These are phyloP conservation scores for Varroa destructor DNA, from an alignment of 1,140 invertebrate genomes.

Conservation along the genomic window DNA sequence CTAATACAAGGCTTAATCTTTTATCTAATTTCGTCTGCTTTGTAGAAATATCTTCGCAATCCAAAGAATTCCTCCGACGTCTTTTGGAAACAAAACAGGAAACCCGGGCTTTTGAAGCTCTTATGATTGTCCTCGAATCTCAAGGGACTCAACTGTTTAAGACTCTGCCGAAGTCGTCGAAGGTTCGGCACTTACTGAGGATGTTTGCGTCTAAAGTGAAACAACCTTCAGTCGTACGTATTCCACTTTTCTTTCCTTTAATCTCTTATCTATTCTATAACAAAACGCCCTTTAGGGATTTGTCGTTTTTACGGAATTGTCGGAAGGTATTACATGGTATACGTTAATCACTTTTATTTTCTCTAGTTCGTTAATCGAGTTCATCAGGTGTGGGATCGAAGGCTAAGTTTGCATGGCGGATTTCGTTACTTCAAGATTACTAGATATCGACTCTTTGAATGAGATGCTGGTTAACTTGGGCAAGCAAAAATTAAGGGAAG, in stretches of 20 bases:
- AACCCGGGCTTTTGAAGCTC: constrained; percentile 11
- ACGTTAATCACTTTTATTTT: too few relatives aligned
- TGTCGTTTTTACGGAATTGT: too few relatives aligned
- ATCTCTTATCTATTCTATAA: neutral
- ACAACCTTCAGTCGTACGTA: constrained; percentile 15
- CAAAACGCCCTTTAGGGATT: too few relatives aligned
- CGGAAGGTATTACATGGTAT: too few relatives aligned
- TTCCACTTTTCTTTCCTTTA: neutral
- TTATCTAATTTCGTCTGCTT: neutral
- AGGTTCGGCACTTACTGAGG: neutral
- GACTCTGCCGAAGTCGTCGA: neutral
- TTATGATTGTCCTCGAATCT: constrained; percentile 10
- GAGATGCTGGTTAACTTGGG: too few relatives aligned
- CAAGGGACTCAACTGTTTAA: constrained; percentile 12
- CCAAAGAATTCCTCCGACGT: constrained; percentile 4
- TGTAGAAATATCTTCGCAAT: constrained; percentile 23
- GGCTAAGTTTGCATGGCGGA: too few relatives aligned
- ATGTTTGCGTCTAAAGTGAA: constrained; percentile 5
- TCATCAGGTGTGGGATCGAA: too few relatives aligned
- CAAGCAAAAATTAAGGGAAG: too few relatives aligned
- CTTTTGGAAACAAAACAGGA: constrained; percentile 12
- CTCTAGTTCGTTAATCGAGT: too few relatives aligned
- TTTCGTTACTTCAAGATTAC: too few relatives aligned
- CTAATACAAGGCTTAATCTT: too few relatives aligned
- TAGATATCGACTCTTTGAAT: too few relatives aligned